These are phyloP conservation scores for Leuctra nigra DNA, from an alignment of 2,888 invertebrate species.

Conservation along the genomic window DNA sequence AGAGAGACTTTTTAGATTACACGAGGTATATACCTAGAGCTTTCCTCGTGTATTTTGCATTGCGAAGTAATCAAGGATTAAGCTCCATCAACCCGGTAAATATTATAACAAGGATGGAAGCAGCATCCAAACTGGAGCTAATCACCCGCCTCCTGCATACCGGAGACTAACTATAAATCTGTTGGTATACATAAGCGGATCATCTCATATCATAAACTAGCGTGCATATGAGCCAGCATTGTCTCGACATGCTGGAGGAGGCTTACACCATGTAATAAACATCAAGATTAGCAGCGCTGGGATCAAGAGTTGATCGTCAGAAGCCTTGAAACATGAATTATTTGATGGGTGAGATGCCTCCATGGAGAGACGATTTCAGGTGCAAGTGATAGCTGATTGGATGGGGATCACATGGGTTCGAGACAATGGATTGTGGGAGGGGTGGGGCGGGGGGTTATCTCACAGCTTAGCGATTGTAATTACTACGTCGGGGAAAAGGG, in stretches of 20 bases:
- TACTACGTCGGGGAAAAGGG: too few species aligned
- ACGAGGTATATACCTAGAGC: background rate
- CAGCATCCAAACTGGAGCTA: background rate
- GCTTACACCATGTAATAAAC: background rate
- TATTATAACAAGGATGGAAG: conserved; percentile 3
- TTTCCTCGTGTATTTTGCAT: background rate
- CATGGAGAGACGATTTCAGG: too few species aligned
- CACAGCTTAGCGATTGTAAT: too few species aligned
- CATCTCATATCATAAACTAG: background rate
- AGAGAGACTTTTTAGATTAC: too few species aligned
- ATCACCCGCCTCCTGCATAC: background rate
- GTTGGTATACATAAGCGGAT: conserved; percentile 9
- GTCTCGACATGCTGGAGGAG: background rate
- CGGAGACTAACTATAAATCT: background rate
- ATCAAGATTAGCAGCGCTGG: background rate
- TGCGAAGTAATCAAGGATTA: conserved; percentile 15
- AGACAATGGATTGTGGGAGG: too few species aligned
- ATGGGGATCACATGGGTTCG: too few species aligned
- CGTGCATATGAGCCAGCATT: background rate
- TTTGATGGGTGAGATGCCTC: too few species aligned
- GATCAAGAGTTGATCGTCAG: too few species aligned
- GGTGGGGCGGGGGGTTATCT: too few species aligned
- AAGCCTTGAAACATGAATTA: too few species aligned
- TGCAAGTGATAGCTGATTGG: too few species aligned
- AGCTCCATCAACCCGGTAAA: conserved; percentile 11